Conservation (phyloP, 2,888 invertebrate genomes). For the Ectemnius continuus region DNA sequence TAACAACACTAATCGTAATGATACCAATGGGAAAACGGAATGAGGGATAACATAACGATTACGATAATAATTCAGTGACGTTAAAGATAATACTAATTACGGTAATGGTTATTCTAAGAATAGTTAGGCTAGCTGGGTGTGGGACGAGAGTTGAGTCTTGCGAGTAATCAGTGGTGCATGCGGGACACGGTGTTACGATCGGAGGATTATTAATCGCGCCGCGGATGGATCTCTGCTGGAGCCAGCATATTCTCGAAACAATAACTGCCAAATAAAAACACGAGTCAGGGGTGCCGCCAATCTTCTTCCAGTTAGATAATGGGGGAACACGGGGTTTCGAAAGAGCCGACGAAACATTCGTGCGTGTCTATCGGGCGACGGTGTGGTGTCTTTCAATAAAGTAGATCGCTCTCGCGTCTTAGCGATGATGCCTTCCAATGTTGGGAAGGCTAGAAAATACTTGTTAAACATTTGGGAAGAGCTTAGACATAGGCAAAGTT, state of each 20-base stretch:
- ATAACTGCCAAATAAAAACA: constrained; percentile 69
- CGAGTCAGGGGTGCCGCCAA: constrained; percentile 60
- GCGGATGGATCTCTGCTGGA: constrained; percentile 45
- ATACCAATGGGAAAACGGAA: neutral
- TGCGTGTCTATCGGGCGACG: too few species aligned
- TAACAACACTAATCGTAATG: constrained; percentile 41
- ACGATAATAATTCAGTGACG: constrained; percentile 27
- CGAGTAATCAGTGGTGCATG: constrained; percentile 43
- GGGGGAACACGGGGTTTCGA: too few species aligned
- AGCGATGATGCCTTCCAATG: too few species aligned
- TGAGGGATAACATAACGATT: neutral
- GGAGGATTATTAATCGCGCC: constrained; percentile 41
- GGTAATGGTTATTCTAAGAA: constrained; percentile 28
- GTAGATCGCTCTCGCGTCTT: too few species aligned
- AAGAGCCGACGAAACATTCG: too few species aligned
- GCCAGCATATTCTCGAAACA: constrained; percentile 66
- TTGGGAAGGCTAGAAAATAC: too few species aligned
- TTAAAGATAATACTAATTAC: constrained; percentile 38
- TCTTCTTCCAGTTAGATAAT: constrained; percentile 31
- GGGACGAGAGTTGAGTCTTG: constrained; percentile 30
- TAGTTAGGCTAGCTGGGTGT: constrained; percentile 16
- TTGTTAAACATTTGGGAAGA: too few species aligned
- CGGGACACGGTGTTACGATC: constrained; percentile 32
- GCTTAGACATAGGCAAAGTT: too few species aligned
- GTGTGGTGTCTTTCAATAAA: too few species aligned